phyloP scores from a whole-genome alignment of 2,113 vertebrate genomes.

The Aspiorhynchus laticeps region DNA sequence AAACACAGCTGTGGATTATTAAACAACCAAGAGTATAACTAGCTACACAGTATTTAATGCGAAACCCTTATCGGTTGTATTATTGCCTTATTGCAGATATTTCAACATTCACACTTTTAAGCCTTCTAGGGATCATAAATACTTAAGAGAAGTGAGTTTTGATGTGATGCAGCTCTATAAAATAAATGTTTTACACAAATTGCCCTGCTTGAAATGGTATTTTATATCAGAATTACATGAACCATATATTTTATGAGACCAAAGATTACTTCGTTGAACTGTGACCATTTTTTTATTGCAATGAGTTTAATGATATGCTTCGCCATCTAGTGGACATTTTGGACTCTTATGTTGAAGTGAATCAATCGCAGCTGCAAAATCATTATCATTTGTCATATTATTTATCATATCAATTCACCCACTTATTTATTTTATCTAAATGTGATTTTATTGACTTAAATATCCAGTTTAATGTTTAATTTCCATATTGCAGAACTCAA shows the following conservation, averaged over 20 bases:
- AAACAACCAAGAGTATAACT: conserved; percentile 2
- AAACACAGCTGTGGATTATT: background rate
- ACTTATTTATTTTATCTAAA: background rate
- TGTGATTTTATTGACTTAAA: background rate
- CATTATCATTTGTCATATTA: background rate
- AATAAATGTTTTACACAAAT: conserved; percentile 13
- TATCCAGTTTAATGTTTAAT: background rate
- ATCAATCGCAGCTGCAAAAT: background rate
- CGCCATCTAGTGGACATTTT: conserved; percentile 26
- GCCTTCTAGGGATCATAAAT: background rate
- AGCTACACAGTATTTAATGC: background rate
- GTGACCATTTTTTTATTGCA: background rate
- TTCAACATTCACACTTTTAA: background rate
- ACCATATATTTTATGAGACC: background rate
- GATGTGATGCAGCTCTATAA: background rate
- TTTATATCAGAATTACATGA: background rate
- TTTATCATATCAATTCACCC: background rate
- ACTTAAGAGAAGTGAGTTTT: background rate
- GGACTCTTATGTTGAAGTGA: background rate
- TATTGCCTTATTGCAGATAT: background rate
- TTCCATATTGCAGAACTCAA: background rate
- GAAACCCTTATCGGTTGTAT: background rate
- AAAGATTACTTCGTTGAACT: background rate
- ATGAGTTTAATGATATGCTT: background rate
- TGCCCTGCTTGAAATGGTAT: background rate